Conservation (phyloP, 2,888 invertebrate genomes). For the Ophion costatus region DNA sequence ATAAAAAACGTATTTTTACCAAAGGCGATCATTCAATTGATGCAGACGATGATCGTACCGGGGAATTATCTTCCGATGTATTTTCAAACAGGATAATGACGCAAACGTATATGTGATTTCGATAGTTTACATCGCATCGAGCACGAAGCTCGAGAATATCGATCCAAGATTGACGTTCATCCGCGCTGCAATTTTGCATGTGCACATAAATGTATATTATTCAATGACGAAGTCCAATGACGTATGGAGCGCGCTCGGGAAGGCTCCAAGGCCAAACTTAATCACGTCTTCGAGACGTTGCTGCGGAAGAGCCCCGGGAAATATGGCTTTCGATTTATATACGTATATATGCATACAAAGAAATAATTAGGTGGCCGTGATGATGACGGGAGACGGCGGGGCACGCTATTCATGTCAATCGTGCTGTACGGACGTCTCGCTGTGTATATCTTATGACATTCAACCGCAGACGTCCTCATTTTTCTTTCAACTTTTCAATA, state of each 20-base stretch:
- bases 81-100: slow-evolving; percentile 19
- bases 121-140: slow-evolving; percentile 20
- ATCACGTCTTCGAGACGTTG: slow-evolving; percentile 52
- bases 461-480: background rate
- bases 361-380: slow-evolving; percentile 58
- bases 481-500: background rate
- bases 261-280: slow-evolving; percentile 54
- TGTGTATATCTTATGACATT: background rate
- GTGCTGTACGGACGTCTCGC: background rate
- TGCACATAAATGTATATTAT: slow-evolving; percentile 27
- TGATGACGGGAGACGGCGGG: slow-evolving; percentile 36
- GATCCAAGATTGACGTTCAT: slow-evolving; percentile 44
- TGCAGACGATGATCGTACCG: background rate
- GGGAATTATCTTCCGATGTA: background rate
- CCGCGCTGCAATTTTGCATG: slow-evolving; percentile 20
- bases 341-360: slow-evolving; percentile 39
- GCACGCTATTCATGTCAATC: slow-evolving; percentile 46
- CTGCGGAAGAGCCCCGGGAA: slow-evolving; percentile 46
- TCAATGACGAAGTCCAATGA: slow-evolving; percentile 60
- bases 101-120: slow-evolving; percentile 1
- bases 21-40: no score
- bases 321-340: slow-evolving; percentile 57
- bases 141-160: slow-evolving; percentile 19
- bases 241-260: slow-evolving; percentile 49
- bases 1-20: no score